A percentile compares a stretch with the other conserved stretches of the same genome.
phyloP scores from a whole-genome alignment of 2,888 invertebrate genomes.

The Cacoxenus indagator region DNA sequence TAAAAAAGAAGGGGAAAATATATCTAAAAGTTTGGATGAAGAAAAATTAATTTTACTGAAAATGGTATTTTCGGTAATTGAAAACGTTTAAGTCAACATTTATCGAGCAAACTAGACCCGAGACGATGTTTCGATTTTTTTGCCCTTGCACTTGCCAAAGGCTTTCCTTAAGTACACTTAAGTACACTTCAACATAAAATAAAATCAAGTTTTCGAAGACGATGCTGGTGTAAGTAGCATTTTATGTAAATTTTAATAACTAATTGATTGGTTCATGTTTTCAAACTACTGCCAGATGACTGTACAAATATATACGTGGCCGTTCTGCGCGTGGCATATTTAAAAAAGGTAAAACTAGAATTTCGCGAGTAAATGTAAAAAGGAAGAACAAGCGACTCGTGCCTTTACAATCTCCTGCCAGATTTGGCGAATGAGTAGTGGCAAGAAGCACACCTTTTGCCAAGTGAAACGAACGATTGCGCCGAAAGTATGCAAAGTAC shows the following conservation, averaged over 20 bases:
- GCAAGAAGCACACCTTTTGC: not conserved
- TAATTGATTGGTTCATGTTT: not conserved
- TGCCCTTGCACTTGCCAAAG: not conserved
- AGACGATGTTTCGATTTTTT: not conserved
- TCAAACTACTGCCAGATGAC: constrained; percentile 22
- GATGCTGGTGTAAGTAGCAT: constrained; percentile 39
- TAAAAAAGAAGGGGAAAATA: not conserved
- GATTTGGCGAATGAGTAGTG: not conserved
- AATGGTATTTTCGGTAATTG: constrained; percentile 22
- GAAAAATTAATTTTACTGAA: constrained; percentile 20
- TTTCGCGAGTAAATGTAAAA: not conserved
- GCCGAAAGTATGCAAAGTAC: constrained; percentile 28
- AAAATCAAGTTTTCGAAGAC: not conserved
- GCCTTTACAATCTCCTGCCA: not conserved
- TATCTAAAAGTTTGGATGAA: too few species aligned
- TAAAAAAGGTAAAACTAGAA: not conserved
- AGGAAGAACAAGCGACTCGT: not conserved
- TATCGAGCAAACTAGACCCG: constrained; percentile 1
- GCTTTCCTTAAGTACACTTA: constrained; percentile 37
- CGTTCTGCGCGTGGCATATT: not conserved
- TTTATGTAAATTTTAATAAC: constrained; percentile 27
- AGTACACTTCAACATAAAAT: constrained; percentile 42
- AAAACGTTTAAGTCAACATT: constrained; percentile 25
- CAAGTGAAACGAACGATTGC: constrained; percentile 42
- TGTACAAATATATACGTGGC: constrained; percentile 15